Evolutionary conservation across 2,888 invertebrate genomes (phyloP).

Genomic region (Ectobius pallidus): DNA sequence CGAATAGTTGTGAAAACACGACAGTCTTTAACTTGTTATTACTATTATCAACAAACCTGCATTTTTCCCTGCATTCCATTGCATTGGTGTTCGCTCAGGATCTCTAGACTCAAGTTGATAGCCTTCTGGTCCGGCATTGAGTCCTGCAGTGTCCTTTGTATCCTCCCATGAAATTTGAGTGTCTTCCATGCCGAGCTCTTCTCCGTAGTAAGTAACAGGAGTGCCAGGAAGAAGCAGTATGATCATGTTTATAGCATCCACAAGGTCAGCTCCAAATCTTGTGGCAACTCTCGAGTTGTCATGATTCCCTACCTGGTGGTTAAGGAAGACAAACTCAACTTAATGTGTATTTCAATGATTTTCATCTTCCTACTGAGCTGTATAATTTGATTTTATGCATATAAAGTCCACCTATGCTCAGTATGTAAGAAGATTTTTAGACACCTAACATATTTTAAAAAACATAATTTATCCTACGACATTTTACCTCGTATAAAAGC

Average conservation of each 20-base stretch:
- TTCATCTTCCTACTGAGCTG: too few relatives aligned
- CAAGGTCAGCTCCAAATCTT: constrained; percentile 69
- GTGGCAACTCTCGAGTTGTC: constrained; percentile 73
- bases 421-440: too few relatives aligned
- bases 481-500: too few relatives aligned
- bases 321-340: too few relatives aligned
- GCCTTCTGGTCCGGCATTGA: constrained; percentile 62
- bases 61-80: constrained; percentile 69
- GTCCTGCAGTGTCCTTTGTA: constrained; percentile 64
- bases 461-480: too few relatives aligned
- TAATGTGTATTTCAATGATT: too few relatives aligned
- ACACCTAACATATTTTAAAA: too few relatives aligned
- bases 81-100: constrained; percentile 80
- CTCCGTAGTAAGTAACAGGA: constrained; percentile 85
- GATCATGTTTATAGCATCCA: constrained; percentile 86
- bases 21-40: too few relatives aligned
- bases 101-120: constrained; percentile 69
- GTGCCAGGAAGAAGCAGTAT: constrained; percentile 83
- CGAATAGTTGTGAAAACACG: too few relatives aligned
- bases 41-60: constrained; percentile 62
- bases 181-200: constrained; percentile 77
- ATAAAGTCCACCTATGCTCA: too few relatives aligned
- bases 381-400: too few relatives aligned
- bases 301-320: constrained; percentile 74
- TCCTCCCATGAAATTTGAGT: constrained; percentile 59